A percentile compares a stretch with the other conserved stretches of the same genome.
phyloP scores from a whole-genome alignment of 1,140 invertebrate species.

The Theocolax elegans region DNA sequence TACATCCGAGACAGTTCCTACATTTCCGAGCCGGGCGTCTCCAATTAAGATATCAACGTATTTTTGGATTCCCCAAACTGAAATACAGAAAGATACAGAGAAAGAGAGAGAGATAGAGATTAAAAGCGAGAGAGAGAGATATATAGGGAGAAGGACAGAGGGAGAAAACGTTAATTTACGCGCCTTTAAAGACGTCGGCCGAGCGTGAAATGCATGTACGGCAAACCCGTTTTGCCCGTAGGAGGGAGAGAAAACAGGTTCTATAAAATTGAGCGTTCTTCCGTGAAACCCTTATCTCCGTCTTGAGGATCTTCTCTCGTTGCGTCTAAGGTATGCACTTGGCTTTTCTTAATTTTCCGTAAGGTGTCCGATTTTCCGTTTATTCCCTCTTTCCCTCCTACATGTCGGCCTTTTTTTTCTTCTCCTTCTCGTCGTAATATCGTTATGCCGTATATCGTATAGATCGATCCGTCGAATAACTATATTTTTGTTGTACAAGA shows the following conservation, averaged over 20 bases:
- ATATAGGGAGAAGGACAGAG: conserved; percentile 17
- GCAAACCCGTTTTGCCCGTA: conserved; percentile 57
- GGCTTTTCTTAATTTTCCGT: no score
- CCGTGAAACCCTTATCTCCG: conserved; percentile 60
- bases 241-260: conserved; percentile 58
- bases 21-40: neutral
- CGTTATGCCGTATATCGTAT: no score
- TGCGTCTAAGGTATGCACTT: no score
- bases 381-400: no score
- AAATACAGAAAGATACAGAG: conserved; percentile 31
- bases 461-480: no score
- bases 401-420: no score
- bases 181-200: conserved; percentile 51
- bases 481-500: no score
- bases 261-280: conserved; percentile 65
- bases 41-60: conserved; percentile 57
- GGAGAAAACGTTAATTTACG: conserved; percentile 58
- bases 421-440: no score
- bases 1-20: neutral
- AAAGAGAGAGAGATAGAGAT: neutral
- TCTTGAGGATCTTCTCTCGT: conserved; percentile 10
- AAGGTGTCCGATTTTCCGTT: no score
- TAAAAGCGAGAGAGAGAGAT: conserved; percentile 37
- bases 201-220: conserved; percentile 54
- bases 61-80: conserved; percentile 46